Evolutionary conservation across 2,797 vertebrate species (phyloP).

Genomic region (Typhlichthys subterraneus): DNA sequence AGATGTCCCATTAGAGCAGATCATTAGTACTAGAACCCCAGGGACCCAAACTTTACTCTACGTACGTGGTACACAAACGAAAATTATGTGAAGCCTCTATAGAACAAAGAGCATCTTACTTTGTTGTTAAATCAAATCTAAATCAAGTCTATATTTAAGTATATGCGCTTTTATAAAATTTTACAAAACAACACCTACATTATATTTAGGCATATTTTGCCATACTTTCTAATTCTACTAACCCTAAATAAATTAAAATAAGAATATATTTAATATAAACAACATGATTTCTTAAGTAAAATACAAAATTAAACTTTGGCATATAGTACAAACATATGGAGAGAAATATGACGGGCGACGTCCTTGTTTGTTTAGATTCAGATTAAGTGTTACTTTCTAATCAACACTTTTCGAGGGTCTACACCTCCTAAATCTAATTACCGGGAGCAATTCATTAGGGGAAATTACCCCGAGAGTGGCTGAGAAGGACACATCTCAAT

Average conservation of each 20-base stretch:
- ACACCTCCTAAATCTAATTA: conserved; percentile 91
- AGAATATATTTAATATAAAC: too few species aligned
- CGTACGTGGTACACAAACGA: conserved; percentile 48
- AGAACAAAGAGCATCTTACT: conserved; percentile 4
- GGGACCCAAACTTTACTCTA: conserved; percentile 39
- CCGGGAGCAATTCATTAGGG: conserved; percentile 84
- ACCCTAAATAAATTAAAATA: too few species aligned
- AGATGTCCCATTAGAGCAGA: conserved; percentile 26
- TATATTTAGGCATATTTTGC: too few species aligned
- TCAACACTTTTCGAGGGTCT: conserved; percentile 83
- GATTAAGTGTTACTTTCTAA: conserved; percentile 72
- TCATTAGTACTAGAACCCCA: conserved; percentile 23
- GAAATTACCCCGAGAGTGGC: conserved; percentile 67
- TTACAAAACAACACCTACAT: too few species aligned
- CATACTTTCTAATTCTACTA: too few species aligned
- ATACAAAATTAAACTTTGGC: background rate
- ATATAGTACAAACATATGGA: background rate
- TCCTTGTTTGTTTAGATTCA: conserved; percentile 82
- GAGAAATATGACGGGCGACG: conserved; percentile 33
- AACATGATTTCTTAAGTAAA: too few species aligned
- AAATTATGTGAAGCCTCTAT: conserved; percentile 10
- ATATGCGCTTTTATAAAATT: too few species aligned
- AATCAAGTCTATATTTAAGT: too few species aligned
- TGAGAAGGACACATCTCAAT: conserved; percentile 27
- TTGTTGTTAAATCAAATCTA: too few species aligned